Percentiles rank a stretch among this genome's conserved stretches.
phyloP scores from a whole-genome alignment of 2,888 invertebrate species.

The Luffia ferchaultella region DNA sequence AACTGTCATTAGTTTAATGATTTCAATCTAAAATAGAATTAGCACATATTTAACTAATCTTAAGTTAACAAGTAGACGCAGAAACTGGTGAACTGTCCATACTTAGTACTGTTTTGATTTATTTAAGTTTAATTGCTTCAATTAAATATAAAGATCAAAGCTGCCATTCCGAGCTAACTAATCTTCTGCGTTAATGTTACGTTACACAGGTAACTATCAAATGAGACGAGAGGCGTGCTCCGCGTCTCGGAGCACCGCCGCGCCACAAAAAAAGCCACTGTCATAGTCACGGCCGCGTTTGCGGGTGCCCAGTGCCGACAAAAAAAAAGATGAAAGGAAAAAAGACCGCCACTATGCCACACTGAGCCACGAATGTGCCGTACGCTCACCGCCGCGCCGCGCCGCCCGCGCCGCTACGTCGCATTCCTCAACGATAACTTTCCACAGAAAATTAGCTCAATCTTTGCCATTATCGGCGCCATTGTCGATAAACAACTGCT shows the following conservation, averaged over 20 bases:
- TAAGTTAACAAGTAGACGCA: too few relatives aligned
- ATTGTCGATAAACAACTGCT: background rate
- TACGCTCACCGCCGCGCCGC: slow-evolving; percentile 3
- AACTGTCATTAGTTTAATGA: too few relatives aligned
- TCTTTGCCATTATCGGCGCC: background rate
- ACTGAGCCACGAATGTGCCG: slow-evolving; percentile 6
- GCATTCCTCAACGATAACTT: slow-evolving; percentile 9
- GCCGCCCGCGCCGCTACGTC: slow-evolving; percentile 3
- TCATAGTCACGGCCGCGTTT: slow-evolving; percentile 10
- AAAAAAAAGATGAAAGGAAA: slow-evolving; percentile 14
- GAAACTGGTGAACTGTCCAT: too few relatives aligned
- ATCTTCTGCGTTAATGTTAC: background rate
- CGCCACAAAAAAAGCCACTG: background rate
- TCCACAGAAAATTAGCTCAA: slow-evolving; percentile 9
- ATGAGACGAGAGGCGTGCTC: background rate
- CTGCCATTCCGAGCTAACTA: too few relatives aligned
- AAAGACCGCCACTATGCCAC: slow-evolving; percentile 3
- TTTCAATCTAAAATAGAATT: too few relatives aligned
- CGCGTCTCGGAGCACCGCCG: background rate
- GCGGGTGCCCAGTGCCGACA: slow-evolving; percentile 13
- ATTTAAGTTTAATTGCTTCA: too few relatives aligned
- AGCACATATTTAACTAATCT: too few relatives aligned
- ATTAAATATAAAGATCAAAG: too few relatives aligned
- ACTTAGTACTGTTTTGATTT: too few relatives aligned
- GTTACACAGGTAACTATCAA: background rate